Percentiles rank a stretch among this genome's conserved stretches.
These are phyloP conservation scores for Chloroceryle amazona DNA, from an alignment of 2,797 vertebrate genomes.

Conservation along the genomic window DNA sequence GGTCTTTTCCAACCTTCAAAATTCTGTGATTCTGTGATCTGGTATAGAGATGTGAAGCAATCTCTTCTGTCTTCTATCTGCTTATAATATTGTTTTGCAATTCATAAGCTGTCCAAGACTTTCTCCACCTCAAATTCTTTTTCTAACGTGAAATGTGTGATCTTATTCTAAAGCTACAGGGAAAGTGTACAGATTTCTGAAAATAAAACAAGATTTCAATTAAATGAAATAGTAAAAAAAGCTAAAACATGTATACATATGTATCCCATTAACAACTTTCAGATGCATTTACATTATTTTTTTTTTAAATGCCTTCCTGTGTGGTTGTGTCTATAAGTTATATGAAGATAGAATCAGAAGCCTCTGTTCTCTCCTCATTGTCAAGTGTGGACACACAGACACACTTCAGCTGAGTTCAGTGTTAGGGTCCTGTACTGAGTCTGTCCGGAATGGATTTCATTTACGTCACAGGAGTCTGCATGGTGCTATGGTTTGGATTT, in stretches of 20 bases:
- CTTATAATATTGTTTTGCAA: neutral
- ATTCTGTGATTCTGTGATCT: neutral
- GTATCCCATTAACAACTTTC: neutral
- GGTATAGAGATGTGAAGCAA: neutral
- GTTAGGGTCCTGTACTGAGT: neutral
- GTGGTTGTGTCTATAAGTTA: accelerated
- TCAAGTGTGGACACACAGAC: accelerated
- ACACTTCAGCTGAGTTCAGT: neutral
- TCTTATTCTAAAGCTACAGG: neutral
- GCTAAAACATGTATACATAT: neutral
- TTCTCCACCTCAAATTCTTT: neutral
- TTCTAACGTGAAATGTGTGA: neutral
- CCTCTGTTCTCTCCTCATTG: neutral
- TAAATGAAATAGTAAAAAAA: neutral
- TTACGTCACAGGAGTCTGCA: neutral
- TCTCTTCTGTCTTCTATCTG: neutral
- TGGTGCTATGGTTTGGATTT: neutral
- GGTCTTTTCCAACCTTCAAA: too few relatives aligned
- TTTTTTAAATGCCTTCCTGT: neutral
- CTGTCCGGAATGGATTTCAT: neutral
- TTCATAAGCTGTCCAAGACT: neutral
- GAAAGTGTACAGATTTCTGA: neutral
- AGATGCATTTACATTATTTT: neutral
- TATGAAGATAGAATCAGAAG: neutral
- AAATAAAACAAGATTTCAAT: neutral